These are phyloP conservation scores for Patella pellucida DNA, from an alignment of 2,888 invertebrate genomes.

Conservation along the genomic window DNA sequence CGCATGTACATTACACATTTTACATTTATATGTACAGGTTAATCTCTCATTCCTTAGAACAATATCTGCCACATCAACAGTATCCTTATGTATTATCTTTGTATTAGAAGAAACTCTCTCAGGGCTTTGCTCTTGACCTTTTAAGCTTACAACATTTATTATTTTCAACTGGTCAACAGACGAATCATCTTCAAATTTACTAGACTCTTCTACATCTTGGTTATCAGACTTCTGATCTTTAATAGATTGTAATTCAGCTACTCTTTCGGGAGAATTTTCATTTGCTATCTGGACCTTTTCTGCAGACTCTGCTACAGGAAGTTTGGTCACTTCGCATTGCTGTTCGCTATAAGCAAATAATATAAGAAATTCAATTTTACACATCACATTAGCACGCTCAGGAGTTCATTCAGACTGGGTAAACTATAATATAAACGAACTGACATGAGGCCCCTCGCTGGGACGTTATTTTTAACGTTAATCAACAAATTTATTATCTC, in stretches of 20 bases:
- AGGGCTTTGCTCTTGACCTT: slow-evolving; percentile 31
- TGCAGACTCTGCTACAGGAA: neutral
- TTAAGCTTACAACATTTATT: slow-evolving; percentile 56
- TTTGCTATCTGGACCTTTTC: too few species aligned
- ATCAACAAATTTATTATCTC: too few species aligned
- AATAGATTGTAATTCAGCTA: neutral
- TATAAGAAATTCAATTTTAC: too few species aligned
- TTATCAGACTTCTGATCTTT: slow-evolving; percentile 34
- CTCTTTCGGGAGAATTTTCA: neutral
- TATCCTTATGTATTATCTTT: slow-evolving; percentile 18
- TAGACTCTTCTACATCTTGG: slow-evolving; percentile 26
- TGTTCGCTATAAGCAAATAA: too few species aligned
- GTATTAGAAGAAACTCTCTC: slow-evolving; percentile 13
- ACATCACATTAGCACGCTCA: too few species aligned
- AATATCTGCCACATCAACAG: slow-evolving; percentile 17
- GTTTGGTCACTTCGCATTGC: too few species aligned
- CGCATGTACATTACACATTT: slow-evolving; percentile 60
- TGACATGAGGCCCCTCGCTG: too few species aligned
- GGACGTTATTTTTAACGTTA: too few species aligned
- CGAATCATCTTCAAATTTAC: too few species aligned
- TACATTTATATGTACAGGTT: slow-evolving; percentile 56
- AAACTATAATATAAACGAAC: too few species aligned
- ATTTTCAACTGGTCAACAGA: slow-evolving; percentile 40
- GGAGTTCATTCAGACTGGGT: too few species aligned
- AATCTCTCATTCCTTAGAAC: slow-evolving; percentile 23